Base-by-base conservation (phyloP, 2,888 invertebrate species). In the Patella ulyssiponensis region DNA sequence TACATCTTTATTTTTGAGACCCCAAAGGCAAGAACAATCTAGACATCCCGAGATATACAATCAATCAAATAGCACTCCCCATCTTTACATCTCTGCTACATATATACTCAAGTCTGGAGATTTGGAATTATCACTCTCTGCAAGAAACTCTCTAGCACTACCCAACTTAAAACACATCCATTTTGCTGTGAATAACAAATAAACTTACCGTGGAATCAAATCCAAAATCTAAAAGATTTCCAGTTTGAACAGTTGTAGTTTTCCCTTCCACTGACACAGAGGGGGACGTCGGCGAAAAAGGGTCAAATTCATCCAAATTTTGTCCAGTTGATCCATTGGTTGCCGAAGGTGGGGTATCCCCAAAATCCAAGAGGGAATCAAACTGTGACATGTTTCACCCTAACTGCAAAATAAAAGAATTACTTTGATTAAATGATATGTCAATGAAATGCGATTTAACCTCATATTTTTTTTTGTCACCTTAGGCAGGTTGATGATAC, bases 321-420 rank as follows among this genome's bases (percentile, higher is more conserved):
- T 82, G 81, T 51, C 72, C 75, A 71, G 76, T 72, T 17, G 81
- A 82, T 69, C 83, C 81, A 77, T 83, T 81, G 3, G 80, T 80
- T 74, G 79, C 79, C 44, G 82, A 78, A 58, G 83, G 79, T 69
- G 83, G 71, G 74, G 82, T 74, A 14, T 83, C 86, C 33, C 83
- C 86, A 69, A 87, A 83, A 69, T 86, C 83, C 64, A 88, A 76
- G 3, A 88, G 83, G 76, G 85, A 78, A 79, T 88, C 87, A 79
- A 88, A 87, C 54, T 81, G 83, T 58, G 86, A 86, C 83, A 83
- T 83, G 77, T 71, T 77, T 23, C 64, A 64, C 64, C 64, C 64
- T 64, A 23, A 64, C 23, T 23, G 20, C 14, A 64, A 64, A 64
- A 3, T 9, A 64, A 4, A 64, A 64, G 14, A 64, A 23, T 23